A percentile compares a stretch with the other conserved stretches of the same genome.
Evolutionary conservation across 2,888 invertebrate species (phyloP).

Genomic region (Dugesia japonica): DNA sequence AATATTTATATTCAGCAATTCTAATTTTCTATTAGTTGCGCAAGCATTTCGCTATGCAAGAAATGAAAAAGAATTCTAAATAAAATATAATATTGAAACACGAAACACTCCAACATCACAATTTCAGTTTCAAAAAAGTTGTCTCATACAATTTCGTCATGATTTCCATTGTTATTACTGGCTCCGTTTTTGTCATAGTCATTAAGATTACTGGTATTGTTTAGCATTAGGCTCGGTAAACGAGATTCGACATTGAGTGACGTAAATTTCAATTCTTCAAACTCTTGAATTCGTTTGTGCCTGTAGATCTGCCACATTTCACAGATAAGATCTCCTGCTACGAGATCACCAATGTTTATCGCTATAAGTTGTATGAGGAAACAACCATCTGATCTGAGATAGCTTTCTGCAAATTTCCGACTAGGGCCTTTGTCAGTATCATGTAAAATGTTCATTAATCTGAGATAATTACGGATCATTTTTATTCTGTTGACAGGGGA

Average conservation of each 20-base stretch:
- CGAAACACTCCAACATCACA: neutral
- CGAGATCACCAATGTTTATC: conserved; percentile 17
- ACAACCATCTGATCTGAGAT: conserved; percentile 17
- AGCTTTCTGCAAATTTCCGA: conserved; percentile 24
- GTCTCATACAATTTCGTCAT: neutral
- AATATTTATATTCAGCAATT: neutral
- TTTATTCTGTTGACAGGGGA: neutral
- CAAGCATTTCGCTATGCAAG: neutral
- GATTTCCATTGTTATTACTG: conserved; percentile 24
- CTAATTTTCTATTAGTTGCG: neutral
- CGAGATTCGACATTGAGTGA: conserved; percentile 32
- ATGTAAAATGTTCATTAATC: conserved; percentile 9
- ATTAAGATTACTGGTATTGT: conserved; percentile 23
- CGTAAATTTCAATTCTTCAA: conserved; percentile 5
- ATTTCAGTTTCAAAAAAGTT: neutral
- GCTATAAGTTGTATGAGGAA: conserved; percentile 14
- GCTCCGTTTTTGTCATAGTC: conserved; percentile 24
- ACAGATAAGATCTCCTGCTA: conserved; percentile 25
- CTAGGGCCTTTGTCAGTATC: conserved; percentile 11
- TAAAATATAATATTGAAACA: neutral
- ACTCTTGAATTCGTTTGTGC: conserved; percentile 20
- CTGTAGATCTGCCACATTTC: conserved; percentile 24
- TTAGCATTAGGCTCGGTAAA: conserved; percentile 28
- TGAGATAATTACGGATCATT: conserved; percentile 25
- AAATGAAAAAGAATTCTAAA: neutral